phyloP scores from a whole-genome alignment of 1,140 invertebrate species.

The Zaprionus lachaisei region DNA sequence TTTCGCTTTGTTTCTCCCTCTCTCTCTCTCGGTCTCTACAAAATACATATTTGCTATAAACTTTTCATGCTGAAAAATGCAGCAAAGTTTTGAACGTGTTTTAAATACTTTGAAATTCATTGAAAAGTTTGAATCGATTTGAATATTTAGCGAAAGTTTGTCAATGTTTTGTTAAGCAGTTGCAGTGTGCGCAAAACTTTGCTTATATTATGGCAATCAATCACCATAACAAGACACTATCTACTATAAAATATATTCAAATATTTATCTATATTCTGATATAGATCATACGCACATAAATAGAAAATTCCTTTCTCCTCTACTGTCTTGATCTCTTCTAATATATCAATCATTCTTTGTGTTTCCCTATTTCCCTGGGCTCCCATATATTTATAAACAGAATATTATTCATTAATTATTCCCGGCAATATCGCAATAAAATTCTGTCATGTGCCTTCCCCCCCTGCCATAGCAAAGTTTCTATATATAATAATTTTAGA shows the following conservation, averaged over 20 bases:
- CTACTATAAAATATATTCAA: too few species aligned
- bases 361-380: too few species aligned
- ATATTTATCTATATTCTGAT: too few species aligned
- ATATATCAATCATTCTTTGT: too few species aligned
- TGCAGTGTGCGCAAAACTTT: not conserved
- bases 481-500: not conserved
- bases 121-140: not conserved
- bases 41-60: not conserved
- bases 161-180: conserved; percentile 1
- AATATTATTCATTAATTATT: too few species aligned
- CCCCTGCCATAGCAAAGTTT: not conserved
- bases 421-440: not conserved
- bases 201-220: not conserved
- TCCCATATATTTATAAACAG: too few species aligned
- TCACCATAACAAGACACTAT: not conserved
- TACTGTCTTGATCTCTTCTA: too few species aligned
- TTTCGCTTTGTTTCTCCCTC: not conserved
- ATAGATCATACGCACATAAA: too few species aligned
- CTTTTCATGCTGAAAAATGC: conserved; percentile 1
- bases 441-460: not conserved
- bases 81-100: not conserved
- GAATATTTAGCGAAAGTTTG: not conserved
- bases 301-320: too few species aligned
- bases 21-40: not conserved
- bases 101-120: not conserved